A percentile compares a stretch with the other conserved stretches of the same genome.
Conservation (phyloP, 1,140 invertebrate genomes). For the Euwallacea similis region DNA sequence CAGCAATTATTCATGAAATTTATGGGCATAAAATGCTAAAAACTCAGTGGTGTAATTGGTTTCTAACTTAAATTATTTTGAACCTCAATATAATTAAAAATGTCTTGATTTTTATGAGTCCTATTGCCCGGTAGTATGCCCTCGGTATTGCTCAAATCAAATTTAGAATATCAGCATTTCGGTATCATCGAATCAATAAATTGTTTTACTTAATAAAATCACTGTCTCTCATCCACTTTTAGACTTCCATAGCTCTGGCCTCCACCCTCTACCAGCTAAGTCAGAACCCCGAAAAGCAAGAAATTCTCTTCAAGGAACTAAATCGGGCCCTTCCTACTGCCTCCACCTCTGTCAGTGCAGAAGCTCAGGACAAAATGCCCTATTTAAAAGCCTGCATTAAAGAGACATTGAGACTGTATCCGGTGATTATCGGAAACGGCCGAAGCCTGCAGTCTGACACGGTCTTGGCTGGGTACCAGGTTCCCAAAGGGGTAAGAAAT, state of each 20-base stretch:
- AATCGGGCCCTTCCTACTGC: conserved; percentile 60
- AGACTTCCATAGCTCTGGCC: conserved; percentile 79
- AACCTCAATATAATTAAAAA: too few relatives aligned
- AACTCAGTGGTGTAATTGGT: too few relatives aligned
- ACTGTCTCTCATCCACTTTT: conserved; percentile 27
- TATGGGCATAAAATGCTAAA: too few relatives aligned
- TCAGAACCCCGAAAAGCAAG: conserved; percentile 73
- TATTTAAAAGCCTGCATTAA: conserved; percentile 88
- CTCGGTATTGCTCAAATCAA: too few relatives aligned
- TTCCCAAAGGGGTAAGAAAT: conserved; percentile 81
- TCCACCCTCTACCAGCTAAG: conserved; percentile 81
- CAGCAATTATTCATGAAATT: too few relatives aligned
- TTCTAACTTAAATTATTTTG: too few relatives aligned
- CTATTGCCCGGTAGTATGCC: too few relatives aligned
- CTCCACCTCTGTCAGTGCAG: conserved; percentile 61
- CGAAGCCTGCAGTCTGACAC: conserved; percentile 77
- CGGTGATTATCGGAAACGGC: conserved; percentile 85
- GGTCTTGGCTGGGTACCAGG: conserved; percentile 76
- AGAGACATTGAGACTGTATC: conserved; percentile 85
- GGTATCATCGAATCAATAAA: too few relatives aligned
- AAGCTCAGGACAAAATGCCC: conserved; percentile 69
- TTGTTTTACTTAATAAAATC: too few relatives aligned
- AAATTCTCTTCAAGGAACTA: conserved; percentile 72
- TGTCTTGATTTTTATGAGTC: too few relatives aligned
- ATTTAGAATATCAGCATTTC: too few relatives aligned